phyloP scores from a whole-genome alignment of 2,797 vertebrate species.

The Lepidocolaptes lacrymiger region DNA sequence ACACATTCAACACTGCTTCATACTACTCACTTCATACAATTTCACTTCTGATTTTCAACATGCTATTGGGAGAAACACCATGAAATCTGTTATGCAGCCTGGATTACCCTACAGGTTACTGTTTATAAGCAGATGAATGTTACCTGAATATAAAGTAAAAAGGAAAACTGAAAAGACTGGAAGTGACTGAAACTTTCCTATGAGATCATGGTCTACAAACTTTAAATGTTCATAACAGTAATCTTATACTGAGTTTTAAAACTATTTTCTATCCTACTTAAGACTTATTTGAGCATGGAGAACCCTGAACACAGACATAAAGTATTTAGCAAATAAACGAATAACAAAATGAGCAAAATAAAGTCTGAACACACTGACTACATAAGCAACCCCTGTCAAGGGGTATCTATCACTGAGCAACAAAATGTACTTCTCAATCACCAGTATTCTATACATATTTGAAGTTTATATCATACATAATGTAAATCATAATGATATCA shows the following conservation, averaged over 20 bases:
- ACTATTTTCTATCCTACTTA: neutral
- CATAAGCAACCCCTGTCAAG: neutral
- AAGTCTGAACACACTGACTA: neutral
- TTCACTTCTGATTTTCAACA: neutral
- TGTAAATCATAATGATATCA: neutral
- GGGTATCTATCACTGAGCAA: neutral
- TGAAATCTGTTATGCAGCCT: neutral
- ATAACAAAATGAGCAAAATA: neutral
- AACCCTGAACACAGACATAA: neutral
- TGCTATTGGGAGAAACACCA: neutral
- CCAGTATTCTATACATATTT: neutral
- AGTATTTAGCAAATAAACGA: neutral
- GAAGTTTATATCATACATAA: neutral
- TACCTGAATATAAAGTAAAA: neutral
- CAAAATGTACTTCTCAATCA: neutral
- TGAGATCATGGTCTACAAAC: neutral
- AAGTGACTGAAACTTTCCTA: neutral
- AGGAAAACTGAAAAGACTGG: neutral
- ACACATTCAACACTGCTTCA: neutral
- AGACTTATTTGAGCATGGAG: neutral
- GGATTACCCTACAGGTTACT: neutral
- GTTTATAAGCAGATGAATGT: neutral
- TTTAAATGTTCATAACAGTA: neutral
- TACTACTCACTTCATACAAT: neutral
- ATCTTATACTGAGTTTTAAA: neutral